Evolutionary conservation across 53 echinoderm and acorn worm species (phyloP).

Genomic region (Antedon mediterranea): DNA sequence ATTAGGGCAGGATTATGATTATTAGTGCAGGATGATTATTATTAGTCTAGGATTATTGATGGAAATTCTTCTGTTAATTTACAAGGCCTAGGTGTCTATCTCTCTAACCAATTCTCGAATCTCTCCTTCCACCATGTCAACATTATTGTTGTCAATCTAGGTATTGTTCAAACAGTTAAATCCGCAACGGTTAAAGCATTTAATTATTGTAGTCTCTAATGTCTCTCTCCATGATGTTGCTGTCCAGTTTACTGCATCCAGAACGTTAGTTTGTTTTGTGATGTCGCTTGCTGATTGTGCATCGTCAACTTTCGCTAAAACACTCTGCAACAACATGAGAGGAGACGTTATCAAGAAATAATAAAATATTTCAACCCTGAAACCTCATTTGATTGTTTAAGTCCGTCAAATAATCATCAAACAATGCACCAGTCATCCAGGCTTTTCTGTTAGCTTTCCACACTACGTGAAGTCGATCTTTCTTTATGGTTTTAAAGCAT

Average conservation of each 20-base stretch:
- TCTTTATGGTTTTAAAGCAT: slow-evolving; percentile 19
- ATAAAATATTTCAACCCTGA: slow-evolving; percentile 11
- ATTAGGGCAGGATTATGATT: too few relatives aligned
- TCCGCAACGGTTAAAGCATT: slow-evolving; percentile 16
- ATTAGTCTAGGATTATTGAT: too few relatives aligned
- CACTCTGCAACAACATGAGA: slow-evolving; percentile 16
- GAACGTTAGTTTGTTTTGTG: slow-evolving; percentile 2
- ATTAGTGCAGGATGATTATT: too few relatives aligned
- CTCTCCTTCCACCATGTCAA: not conserved
- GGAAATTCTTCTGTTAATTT: too few relatives aligned
- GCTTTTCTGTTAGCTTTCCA: slow-evolving; percentile 19
- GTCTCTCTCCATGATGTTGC: slow-evolving; percentile 22
- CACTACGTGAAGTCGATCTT: not conserved
- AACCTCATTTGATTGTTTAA: slow-evolving; percentile 10
- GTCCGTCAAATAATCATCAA: slow-evolving; percentile 8
- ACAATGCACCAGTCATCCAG: slow-evolving; percentile 18
- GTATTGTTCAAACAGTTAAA: not conserved
- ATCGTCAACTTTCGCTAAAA: not conserved
- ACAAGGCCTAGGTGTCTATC: too few relatives aligned
- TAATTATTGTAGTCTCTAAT: slow-evolving; percentile 6
- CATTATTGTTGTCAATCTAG: not conserved
- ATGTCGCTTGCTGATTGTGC: not conserved
- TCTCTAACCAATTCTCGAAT: too few relatives aligned
- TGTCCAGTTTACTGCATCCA: slow-evolving; percentile 20
- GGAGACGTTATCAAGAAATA: slow-evolving; percentile 7